Conservation (phyloP, 1,140 invertebrate species). For the Glossosoma conforme region DNA sequence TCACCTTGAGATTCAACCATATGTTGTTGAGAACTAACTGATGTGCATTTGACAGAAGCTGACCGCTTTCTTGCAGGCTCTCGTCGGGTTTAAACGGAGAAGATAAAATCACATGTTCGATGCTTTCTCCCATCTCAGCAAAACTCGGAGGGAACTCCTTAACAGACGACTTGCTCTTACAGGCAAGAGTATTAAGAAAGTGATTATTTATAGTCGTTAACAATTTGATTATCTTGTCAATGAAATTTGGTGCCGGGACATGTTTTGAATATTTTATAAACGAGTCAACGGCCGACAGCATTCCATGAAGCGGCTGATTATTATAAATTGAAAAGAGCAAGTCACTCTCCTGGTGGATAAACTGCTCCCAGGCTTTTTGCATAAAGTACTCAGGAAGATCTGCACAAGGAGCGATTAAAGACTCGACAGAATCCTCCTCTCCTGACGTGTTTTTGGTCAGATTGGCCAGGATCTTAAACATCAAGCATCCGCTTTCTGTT, state of each 20-base stretch:
- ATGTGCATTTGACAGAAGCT: conserved; percentile 56
- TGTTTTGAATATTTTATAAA: conserved; percentile 24
- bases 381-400: conserved; percentile 18
- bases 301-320: conserved; percentile 28
- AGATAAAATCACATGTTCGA: conserved; percentile 42
- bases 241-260: conserved; percentile 37
- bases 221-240: conserved; percentile 35
- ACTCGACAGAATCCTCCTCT: not conserved
- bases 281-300: conserved; percentile 34
- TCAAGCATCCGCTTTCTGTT: conserved; percentile 22
- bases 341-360: conserved; percentile 17
- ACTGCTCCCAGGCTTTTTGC: conserved; percentile 19
- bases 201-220: conserved; percentile 7
- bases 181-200: conserved; percentile 12
- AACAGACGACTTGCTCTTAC: conserved; percentile 4
- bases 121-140: conserved; percentile 53
- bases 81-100: conserved; percentile 35
- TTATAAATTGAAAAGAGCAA: conserved; percentile 22
- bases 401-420: conserved; percentile 1
- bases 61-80: conserved; percentile 30
- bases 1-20: conserved; percentile 75
- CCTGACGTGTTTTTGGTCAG: conserved; percentile 1
- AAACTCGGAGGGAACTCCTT: conserved; percentile 44
- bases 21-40: conserved; percentile 67
- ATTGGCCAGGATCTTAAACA: conserved; percentile 24